Evolutionary conservation across 2,888 invertebrate genomes (phyloP), one percentile per base, ranked within the genome.

Genomic region (Molorchus minor): DNA sequence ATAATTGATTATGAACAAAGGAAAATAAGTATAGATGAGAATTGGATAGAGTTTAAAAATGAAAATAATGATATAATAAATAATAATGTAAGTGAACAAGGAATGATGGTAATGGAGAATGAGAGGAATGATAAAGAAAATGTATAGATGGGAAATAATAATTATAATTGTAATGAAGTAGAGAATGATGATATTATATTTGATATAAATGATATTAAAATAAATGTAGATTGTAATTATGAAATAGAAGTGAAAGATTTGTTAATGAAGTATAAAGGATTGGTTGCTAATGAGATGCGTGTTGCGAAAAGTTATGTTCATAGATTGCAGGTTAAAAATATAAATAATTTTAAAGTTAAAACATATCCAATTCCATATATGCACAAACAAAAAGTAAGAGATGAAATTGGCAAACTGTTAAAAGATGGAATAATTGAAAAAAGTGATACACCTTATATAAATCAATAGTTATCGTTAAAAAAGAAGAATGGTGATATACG

Each of bases 341-440:
- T 12, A 13, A 7, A 44, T 2, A 13, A 44, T 16, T 44, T 44
- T 25, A 44, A 44, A 13, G 19, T 13, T 10, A 52, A 52, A 17
- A 43, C 29, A 17, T 52, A 52, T 17, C 43, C 52, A 2, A 52
- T 43, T 17, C 43, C 53, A 30, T 41, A 53, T 33, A 43, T 19
- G 15, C 17, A 53, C 10, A 30, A 53, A 30, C 13, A 43, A 12
- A 16, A 41, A 13, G 41, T 53, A 5, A 16, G 15, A 17, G 12
- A 20, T 15, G 43, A 41, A 19, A 13, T 53, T 1, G 13, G 25
- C 7, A 41, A 41, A 15, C 17, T 52, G 35, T 21, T 38, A 52
- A 16, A 52, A 7, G 10, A 52, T 29, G 10, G 17, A 2, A 40
- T 29, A 0, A 62, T 64, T 41, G 33, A 25, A 44, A 33, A 17